These are phyloP conservation scores for Parasteatoda lunata DNA, from an alignment of 2,888 invertebrate species.

Conservation along the genomic window DNA sequence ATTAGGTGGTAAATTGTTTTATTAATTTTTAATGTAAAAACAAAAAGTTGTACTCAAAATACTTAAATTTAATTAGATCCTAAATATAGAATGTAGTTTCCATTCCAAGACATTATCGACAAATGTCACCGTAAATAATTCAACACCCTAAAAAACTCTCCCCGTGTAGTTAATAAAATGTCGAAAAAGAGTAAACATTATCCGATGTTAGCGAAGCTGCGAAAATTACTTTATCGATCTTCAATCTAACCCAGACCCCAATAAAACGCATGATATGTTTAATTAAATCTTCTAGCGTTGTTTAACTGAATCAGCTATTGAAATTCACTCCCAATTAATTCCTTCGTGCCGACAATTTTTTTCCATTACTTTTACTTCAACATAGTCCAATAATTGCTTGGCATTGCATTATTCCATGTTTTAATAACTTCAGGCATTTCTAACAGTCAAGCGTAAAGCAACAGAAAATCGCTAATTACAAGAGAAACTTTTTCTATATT, in stretches of 20 bases:
- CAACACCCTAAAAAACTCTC: neutral
- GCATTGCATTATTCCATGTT: conserved; percentile 29
- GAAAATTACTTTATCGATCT: conserved; percentile 60
- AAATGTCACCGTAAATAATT: conserved; percentile 31
- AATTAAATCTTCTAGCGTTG: conserved; percentile 59
- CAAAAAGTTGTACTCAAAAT: neutral
- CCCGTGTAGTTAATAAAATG: conserved; percentile 36
- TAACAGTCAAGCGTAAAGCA: conserved; percentile 26
- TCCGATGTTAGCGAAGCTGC: conserved; percentile 22
- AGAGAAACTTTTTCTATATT: neutral
- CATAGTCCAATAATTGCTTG: conserved; percentile 54
- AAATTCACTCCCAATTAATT: conserved; percentile 59
- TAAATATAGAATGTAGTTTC: conserved; percentile 13
- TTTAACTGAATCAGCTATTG: conserved; percentile 60
- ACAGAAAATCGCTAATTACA: conserved; percentile 51
- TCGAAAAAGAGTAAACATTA: conserved; percentile 16
- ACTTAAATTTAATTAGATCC: conserved; percentile 47
- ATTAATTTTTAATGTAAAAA: no score
- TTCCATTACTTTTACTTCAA: conserved; percentile 14
- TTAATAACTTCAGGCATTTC: conserved; percentile 35
- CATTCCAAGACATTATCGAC: conserved; percentile 35
- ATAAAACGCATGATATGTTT: conserved; percentile 59
- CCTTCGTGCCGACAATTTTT: conserved; percentile 20
- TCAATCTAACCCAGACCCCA: conserved; percentile 28
- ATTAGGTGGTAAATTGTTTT: no score